phyloP scores from a whole-genome alignment of 1,140 invertebrate species.

The Leptinotarsa lineolata region DNA sequence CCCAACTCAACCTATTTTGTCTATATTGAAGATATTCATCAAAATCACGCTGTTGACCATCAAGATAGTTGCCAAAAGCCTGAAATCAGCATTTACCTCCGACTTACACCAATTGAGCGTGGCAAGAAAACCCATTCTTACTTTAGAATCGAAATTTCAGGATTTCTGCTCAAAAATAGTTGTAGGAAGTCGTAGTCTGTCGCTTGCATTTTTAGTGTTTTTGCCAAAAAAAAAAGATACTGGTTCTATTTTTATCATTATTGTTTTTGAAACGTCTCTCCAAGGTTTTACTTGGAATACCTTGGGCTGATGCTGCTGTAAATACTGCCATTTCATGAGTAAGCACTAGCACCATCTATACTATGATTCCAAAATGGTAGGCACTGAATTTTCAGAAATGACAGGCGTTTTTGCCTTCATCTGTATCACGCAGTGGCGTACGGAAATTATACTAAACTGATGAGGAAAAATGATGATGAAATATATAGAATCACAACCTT shows the following conservation, averaged over 20 bases:
- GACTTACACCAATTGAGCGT: neutral
- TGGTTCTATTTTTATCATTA: neutral
- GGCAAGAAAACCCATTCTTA: too few relatives aligned
- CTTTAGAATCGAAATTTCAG: too few relatives aligned
- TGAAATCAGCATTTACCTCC: neutral
- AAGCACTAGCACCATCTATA: too few relatives aligned
- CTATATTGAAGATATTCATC: neutral
- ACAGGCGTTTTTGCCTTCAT: too few relatives aligned
- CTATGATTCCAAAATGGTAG: too few relatives aligned
- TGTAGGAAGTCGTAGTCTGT: neutral
- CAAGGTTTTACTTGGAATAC: neutral
- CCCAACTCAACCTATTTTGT: too few relatives aligned
- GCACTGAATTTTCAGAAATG: too few relatives aligned
- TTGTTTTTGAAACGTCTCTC: slow-evolving; percentile 7
- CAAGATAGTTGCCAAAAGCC: neutral
- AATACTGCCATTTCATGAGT: neutral
- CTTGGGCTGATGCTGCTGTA: neutral
- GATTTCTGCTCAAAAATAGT: too few relatives aligned
- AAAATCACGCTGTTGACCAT: neutral
- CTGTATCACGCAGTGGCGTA: too few relatives aligned
- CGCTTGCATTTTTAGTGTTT: neutral
- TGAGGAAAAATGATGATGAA: too few relatives aligned
- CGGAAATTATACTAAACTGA: too few relatives aligned
- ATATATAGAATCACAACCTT: too few relatives aligned
- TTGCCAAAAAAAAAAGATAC: neutral